phyloP scores from a whole-genome alignment of 2,888 invertebrate species.

The Pteria penguin region DNA sequence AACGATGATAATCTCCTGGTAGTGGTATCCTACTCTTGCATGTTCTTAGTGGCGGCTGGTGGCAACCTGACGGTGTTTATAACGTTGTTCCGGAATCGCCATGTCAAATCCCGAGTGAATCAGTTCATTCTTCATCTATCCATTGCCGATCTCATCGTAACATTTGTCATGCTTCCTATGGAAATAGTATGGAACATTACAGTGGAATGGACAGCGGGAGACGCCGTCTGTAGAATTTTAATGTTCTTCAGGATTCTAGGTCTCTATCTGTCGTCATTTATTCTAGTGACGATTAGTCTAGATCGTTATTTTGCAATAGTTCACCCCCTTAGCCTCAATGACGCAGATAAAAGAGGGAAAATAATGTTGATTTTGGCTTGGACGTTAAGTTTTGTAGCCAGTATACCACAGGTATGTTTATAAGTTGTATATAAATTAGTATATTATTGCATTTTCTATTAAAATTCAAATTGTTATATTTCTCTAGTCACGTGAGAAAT shows the following conservation, averaged over 20 bases:
- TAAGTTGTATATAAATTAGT: no score
- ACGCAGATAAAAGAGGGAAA: conserved; percentile 66
- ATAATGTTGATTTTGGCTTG: conserved; percentile 70
- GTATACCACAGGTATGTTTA: conserved; percentile 72
- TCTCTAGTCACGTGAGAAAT: no score
- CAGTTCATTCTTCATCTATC: conserved; percentile 89
- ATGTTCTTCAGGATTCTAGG: conserved; percentile 88
- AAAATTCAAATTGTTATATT: no score
- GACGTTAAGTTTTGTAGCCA: conserved; percentile 66
- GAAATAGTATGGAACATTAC: conserved; percentile 87
- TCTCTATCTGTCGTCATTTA: conserved; percentile 88
- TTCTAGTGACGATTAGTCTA: conserved; percentile 87
- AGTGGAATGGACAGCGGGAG: conserved; percentile 89
- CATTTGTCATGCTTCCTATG: conserved; percentile 87
- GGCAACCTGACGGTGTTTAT: conserved; percentile 90
- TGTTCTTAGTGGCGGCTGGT: conserved; percentile 86
- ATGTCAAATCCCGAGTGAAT: conserved; percentile 86
- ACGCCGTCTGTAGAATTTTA: conserved; percentile 87
- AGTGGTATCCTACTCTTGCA: conserved; percentile 88
- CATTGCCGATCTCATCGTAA: conserved; percentile 90
- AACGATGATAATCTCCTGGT: conserved; percentile 74
- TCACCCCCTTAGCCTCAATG: conserved; percentile 69
- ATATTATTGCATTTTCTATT: no score
- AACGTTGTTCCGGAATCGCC: conserved; percentile 85
- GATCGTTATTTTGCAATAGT: conserved; percentile 73